Evolutionary conservation across 2,113 vertebrate species (phyloP).

Genomic region (Blennius ocellaris): DNA sequence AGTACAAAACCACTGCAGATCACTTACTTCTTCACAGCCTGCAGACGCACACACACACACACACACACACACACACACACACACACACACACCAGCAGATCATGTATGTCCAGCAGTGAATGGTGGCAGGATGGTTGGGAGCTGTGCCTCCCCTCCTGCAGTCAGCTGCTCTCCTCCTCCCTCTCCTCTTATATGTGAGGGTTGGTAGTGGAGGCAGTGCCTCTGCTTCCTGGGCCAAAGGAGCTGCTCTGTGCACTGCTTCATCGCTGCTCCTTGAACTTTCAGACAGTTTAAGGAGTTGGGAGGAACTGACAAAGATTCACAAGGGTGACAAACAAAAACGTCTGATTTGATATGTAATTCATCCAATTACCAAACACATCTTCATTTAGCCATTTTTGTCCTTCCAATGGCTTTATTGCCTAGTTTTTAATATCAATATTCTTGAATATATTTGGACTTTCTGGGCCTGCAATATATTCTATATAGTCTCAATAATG

Average conservation of each 20-base stretch:
- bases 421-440: too few species aligned
- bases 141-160: slow-evolving; percentile 13
- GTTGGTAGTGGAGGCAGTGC: background rate
- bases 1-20: background rate
- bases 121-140: slow-evolving; percentile 29
- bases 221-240: slow-evolving; percentile 36
- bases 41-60: background rate
- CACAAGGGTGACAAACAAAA: background rate
- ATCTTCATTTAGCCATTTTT: background rate
- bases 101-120: background rate
- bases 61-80: background rate
- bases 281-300: slow-evolving; percentile 13
- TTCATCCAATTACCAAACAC: background rate
- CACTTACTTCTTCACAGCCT: slow-evolving; percentile 27
- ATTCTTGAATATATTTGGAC: too few species aligned
- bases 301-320: slow-evolving; percentile 3
- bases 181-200: slow-evolving; percentile 35
- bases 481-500: too few species aligned
- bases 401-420: background rate
- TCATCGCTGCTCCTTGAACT: slow-evolving; percentile 51
- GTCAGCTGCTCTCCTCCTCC: slow-evolving; percentile 40
- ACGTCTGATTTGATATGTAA: background rate
- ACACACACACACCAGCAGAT: background rate
- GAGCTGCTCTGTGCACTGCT: slow-evolving; percentile 45
- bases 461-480: too few species aligned